Base-by-base conservation (phyloP, 2,113 vertebrate species). In the Prochilodus magdalenae region DNA sequence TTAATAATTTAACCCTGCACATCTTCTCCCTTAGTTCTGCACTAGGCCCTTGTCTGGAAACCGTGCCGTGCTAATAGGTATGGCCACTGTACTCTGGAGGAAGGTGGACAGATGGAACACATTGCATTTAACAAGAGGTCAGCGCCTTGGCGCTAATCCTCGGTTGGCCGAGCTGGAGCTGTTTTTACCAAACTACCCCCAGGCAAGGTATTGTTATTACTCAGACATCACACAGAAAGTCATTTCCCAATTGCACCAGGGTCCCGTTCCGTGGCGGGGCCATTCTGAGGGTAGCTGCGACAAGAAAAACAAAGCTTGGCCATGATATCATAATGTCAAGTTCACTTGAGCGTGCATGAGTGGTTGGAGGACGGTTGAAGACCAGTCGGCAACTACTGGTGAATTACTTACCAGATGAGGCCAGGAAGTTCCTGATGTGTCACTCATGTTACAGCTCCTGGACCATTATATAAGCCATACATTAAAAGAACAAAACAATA, bases 401-500 rank as follows among this genome's bases (percentile, higher is more conserved):
- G 27, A 5, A 33, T 27, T 2, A 65, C 29, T 36, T 18, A 12
- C 20, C 7, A 36, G 5, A 11, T 10, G 5, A 33, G 20, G 44
- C 40, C 57, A 60, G 24, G n/a, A 26, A 3, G 14, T 26, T 60
- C 57, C 8, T 24, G 33, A 69, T 69, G 33, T 14, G 11, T 26
- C 30, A 36, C 8, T 16, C 29, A 69, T 40, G 22, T 69, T n/a
- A 44, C 70, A 53, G 62, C 20, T 47, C 44, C n/a, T 24, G 30
- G 71, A 26, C 26, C 53, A 4, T 75, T 36, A 67, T 67, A 18
- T 59, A 22, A 69, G 63, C 26, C 40, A 69, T 70, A 47, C 1
- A 69, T 75, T 75, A 75, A 67, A 26, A 5, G 53, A 80, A 63
- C 72, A 27, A 71, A 27, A 78, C 53, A 73, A 75, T 82, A 60